A percentile compares a stretch with the other conserved stretches of the same genome.
Conservation (phyloP, 2,113 vertebrate genomes). For the Ceyx melanurus region DNA sequence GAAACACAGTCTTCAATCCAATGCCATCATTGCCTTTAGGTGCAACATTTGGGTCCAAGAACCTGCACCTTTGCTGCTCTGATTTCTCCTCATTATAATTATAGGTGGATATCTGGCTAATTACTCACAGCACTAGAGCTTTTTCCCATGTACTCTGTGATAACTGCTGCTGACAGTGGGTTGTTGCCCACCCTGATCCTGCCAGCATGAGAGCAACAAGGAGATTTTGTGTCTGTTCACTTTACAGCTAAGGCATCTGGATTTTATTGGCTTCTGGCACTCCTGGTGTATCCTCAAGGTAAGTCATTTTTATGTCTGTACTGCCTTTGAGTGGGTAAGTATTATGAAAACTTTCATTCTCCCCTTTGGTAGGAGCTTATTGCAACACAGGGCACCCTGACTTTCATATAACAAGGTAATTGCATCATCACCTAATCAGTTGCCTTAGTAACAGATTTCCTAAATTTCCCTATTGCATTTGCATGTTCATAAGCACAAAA, state of each 20-base stretch:
- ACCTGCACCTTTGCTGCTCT: background rate
- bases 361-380: slow-evolving; percentile 32
- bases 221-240: background rate
- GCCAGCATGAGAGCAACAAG: background rate
- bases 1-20: background rate
- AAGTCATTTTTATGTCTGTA: slow-evolving; percentile 16
- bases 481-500: slow-evolving; percentile 54
- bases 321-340: slow-evolving; percentile 28
- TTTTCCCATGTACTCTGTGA: background rate
- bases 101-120: background rate
- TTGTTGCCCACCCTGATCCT: background rate
- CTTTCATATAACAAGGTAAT: slow-evolving; percentile 67
- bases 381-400: slow-evolving; percentile 18
- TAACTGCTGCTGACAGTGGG: background rate
- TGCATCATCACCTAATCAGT: slow-evolving; percentile 74
- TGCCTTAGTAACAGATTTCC: slow-evolving; percentile 77
- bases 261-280: background rate
- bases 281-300: background rate
- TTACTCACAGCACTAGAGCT: background rate
- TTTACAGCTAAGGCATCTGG: background rate
- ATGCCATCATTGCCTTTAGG: background rate
- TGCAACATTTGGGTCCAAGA: background rate
- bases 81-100: background rate
- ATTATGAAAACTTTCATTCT: slow-evolving; percentile 10
- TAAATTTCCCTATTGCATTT: slow-evolving; percentile 68